Percentiles rank a stretch among this genome's conserved stretches.
These are phyloP conservation scores for Ammodramus savannarum DNA, from an alignment of 2,113 vertebrate genomes.

Conservation along the genomic window DNA sequence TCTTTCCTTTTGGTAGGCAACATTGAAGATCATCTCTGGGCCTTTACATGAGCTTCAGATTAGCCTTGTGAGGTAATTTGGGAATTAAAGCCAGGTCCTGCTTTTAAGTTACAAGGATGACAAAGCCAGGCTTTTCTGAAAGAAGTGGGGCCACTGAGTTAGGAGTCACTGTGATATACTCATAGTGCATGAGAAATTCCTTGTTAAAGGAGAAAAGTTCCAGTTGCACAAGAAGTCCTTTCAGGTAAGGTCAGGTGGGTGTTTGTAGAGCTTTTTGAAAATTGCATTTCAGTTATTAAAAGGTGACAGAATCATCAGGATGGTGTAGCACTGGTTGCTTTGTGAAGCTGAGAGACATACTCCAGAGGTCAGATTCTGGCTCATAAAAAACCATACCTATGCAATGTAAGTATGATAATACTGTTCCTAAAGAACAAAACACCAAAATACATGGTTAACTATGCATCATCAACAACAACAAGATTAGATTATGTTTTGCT, in stretches of 20 bases:
- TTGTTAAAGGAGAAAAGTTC: neutral
- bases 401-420: neutral
- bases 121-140: neutral
- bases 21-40: fast-evolving
- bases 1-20: neutral
- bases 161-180: neutral
- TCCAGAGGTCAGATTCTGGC: neutral
- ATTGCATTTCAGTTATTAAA: neutral
- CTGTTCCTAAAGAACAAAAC: neutral
- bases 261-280: neutral
- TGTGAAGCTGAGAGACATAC: neutral
- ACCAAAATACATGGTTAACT: neutral
- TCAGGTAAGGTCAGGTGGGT: neutral
- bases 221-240: neutral
- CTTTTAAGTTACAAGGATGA: neutral
- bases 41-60: neutral
- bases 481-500: neutral
- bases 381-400: neutral
- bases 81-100: neutral
- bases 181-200: neutral
- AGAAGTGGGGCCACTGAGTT: neutral
- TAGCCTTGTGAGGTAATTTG: neutral
- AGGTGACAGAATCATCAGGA: neutral
- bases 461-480: neutral
- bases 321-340: neutral